A percentile compares a stretch with the other conserved stretches of the same genome.
Conservation (phyloP, 1,140 invertebrate genomes). For the Dendrolimus kikuchii region DNA sequence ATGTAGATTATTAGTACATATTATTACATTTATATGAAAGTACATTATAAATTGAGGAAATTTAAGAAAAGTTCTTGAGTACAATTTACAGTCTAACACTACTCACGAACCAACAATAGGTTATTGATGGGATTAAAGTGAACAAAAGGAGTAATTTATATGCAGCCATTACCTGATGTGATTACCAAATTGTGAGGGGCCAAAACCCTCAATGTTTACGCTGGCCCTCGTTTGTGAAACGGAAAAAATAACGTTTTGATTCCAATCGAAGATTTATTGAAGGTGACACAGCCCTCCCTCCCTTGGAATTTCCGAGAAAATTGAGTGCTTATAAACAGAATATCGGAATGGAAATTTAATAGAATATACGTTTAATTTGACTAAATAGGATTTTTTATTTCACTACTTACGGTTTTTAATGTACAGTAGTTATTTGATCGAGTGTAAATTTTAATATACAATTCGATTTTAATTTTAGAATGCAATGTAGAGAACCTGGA, state of each 20-base stretch:
- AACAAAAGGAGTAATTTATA: constrained; percentile 62
- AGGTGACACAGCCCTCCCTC: constrained; percentile 21
- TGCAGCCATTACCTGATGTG: constrained; percentile 55
- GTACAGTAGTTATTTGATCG: too few relatives aligned
- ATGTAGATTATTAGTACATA: too few relatives aligned
- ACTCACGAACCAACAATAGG: not conserved
- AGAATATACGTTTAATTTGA: not conserved
- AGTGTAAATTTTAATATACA: too few relatives aligned
- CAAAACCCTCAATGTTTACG: constrained; percentile 17
- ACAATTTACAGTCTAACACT: too few relatives aligned
- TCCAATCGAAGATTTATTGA: constrained; percentile 29
- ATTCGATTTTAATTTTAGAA: too few relatives aligned
- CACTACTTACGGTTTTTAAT: too few relatives aligned
- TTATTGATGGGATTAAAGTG: constrained; percentile 32
- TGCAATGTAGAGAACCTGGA: too few relatives aligned
- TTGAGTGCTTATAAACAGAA: constrained; percentile 19
- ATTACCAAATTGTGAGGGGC: constrained; percentile 49
- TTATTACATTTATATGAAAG: too few relatives aligned
- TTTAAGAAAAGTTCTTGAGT: too few relatives aligned
- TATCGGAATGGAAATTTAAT: constrained; percentile 18
- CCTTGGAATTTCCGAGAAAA: constrained; percentile 17
- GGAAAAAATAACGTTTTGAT: constrained; percentile 33
- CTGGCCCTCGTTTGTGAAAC: constrained; percentile 28
- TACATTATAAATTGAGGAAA: too few relatives aligned
- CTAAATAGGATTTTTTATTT: not conserved